phyloP scores from a whole-genome alignment of 2,797 vertebrate genomes.

The Halcyon smyrnensis region DNA sequence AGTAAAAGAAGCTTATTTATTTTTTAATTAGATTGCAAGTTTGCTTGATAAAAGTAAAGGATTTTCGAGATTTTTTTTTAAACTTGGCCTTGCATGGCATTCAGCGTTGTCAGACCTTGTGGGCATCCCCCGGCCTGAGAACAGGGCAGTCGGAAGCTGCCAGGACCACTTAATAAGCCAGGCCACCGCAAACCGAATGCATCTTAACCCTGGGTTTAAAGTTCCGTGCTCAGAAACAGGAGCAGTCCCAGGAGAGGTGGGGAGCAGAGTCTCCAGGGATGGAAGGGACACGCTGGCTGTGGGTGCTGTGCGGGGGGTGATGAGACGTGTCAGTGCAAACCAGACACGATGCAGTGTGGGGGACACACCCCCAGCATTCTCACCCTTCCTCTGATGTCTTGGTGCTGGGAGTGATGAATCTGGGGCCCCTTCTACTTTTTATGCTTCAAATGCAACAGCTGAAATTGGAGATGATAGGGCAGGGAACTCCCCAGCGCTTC shows the following conservation, averaged over 20 bases:
- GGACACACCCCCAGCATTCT: not conserved
- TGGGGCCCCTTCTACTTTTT: not conserved
- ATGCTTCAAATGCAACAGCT: not conserved
- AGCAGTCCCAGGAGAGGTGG: too few relatives aligned
- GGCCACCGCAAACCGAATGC: too few relatives aligned
- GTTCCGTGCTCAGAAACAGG: too few relatives aligned
- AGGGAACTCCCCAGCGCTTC: not conserved
- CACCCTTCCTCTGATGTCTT: not conserved
- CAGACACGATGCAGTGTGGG: rapidly evolving
- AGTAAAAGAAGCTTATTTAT: not conserved
- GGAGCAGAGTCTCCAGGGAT: not conserved
- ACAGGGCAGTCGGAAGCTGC: too few relatives aligned
- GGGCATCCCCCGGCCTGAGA: not conserved
- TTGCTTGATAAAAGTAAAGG: not conserved
- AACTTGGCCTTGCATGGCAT: not conserved
- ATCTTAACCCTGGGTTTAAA: too few relatives aligned
- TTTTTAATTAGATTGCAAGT: not conserved
- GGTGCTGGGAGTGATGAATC: not conserved
- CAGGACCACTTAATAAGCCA: too few relatives aligned
- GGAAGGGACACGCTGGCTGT: not conserved
- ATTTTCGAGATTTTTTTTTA: not conserved
- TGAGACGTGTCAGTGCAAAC: not conserved
- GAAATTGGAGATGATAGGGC: not conserved
- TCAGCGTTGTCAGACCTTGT: not conserved
- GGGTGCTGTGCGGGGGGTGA: rapidly evolving